Percentiles rank a stretch among this genome's conserved stretches.
These are phyloP conservation scores for Andrena praecox DNA, from an alignment of 2,888 invertebrate species.

Conservation along the genomic window DNA sequence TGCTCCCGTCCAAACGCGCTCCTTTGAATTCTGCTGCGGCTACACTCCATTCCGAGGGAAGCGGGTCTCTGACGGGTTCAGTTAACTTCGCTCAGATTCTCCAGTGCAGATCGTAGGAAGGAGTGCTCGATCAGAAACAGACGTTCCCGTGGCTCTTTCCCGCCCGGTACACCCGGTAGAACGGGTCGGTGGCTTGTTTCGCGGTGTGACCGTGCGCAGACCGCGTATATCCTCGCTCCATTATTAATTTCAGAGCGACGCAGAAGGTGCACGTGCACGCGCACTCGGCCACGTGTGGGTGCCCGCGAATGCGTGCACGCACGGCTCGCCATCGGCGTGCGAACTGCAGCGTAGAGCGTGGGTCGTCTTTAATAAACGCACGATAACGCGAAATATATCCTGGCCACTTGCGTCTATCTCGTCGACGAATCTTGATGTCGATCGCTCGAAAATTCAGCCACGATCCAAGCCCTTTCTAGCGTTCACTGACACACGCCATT, in stretches of 20 bases:
- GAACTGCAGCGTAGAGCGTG: conserved; percentile 42
- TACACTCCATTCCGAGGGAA: neutral
- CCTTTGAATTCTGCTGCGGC: too few species aligned
- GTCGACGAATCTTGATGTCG: neutral
- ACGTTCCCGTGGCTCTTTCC: neutral
- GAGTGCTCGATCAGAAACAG: conserved; percentile 4
- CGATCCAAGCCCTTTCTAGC: neutral
- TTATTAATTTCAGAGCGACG: conserved; percentile 79
- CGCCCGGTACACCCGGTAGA: conserved; percentile 61
- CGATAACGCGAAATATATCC: neutral
- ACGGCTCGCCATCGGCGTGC: conserved; percentile 35
- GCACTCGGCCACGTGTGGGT: conserved; percentile 66
- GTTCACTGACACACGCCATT: too few species aligned
- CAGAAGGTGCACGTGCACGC: conserved; percentile 57
- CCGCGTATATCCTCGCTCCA: conserved; percentile 82
- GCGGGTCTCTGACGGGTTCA: neutral
- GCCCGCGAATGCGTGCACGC: conserved; percentile 43
- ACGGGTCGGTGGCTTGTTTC: conserved; percentile 69
- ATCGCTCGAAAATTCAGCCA: neutral
- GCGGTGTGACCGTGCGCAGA: conserved; percentile 78
- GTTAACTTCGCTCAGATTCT: neutral
- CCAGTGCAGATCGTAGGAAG: neutral
- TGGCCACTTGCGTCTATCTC: neutral
- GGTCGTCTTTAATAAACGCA: conserved; percentile 29
- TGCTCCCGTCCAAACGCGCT: neutral